These are phyloP conservation scores for Patella depressa DNA, from an alignment of 2,888 invertebrate genomes.

Conservation along the genomic window DNA sequence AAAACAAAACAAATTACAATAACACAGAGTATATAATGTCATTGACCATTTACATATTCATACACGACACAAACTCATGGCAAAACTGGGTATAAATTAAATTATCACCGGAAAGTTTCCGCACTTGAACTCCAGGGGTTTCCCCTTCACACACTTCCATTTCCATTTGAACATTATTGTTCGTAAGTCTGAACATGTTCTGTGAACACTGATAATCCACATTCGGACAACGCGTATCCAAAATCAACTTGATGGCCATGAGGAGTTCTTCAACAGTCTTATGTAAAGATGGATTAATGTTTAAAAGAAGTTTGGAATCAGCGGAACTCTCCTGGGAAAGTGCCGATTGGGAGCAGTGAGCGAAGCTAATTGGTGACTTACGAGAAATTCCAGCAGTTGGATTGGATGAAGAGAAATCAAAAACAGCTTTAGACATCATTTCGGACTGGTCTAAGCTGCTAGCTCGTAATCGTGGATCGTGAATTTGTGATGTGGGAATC, in stretches of 20 bases:
- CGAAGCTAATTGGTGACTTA: conserved; percentile 5
- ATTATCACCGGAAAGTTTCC: conserved; percentile 63
- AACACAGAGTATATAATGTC: background rate
- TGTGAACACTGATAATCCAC: conserved; percentile 60
- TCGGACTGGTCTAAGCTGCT: conserved; percentile 20
- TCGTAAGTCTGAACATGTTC: conserved; percentile 54
- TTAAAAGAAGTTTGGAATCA: conserved; percentile 12
- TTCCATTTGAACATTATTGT: conserved; percentile 60
- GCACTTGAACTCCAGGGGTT: conserved; percentile 56
- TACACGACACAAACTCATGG: conserved; percentile 59
- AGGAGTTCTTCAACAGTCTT: conserved; percentile 59
- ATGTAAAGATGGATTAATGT: conserved; percentile 37
- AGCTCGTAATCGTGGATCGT: conserved; percentile 15
- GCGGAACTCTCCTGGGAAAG: conserved; percentile 11
- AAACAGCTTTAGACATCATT: conserved; percentile 15
- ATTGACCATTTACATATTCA: conserved; percentile 42
- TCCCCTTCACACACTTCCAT: conserved; percentile 58
- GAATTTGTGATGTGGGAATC: background rate
- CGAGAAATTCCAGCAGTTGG: conserved; percentile 10
- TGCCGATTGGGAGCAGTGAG: conserved; percentile 22
- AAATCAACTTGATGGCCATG: conserved; percentile 54
- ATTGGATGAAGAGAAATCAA: conserved; percentile 7
- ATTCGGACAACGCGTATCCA: conserved; percentile 55
- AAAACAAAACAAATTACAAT: no score
- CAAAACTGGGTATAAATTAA: conserved; percentile 60